Evolutionary conservation across 2,113 vertebrate species (phyloP).

Genomic region (Rhinolophus sinicus): DNA sequence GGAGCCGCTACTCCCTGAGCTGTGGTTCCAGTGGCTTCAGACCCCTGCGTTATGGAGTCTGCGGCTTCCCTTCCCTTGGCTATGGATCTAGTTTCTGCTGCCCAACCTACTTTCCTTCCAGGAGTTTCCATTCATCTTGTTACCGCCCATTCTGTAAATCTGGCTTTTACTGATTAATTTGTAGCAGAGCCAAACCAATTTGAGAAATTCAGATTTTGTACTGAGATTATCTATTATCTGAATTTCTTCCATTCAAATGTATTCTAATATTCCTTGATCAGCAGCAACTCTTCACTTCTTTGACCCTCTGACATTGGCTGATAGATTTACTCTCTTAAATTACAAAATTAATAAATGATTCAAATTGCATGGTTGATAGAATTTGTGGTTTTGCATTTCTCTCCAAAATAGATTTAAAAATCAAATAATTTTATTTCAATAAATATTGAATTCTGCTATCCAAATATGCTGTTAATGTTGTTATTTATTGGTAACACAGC

Average conservation of each 20-base stretch:
- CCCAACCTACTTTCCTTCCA: background rate
- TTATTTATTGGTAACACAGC: background rate
- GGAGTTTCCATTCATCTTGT: background rate
- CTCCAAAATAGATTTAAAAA: background rate
- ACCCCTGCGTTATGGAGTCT: background rate
- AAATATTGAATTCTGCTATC: constrained; percentile 40
- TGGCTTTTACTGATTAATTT: background rate
- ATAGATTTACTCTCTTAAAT: background rate
- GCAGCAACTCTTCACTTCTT: background rate
- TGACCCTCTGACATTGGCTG: background rate
- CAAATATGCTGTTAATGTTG: background rate
- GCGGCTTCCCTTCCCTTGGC: background rate
- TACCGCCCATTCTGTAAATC: background rate
- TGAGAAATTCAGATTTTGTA: background rate
- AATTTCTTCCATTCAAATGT: background rate
- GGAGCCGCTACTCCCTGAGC: background rate
- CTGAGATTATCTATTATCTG: background rate
- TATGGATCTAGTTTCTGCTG: background rate
- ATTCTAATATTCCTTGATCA: background rate
- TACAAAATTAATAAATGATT: background rate
- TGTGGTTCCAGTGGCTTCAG: background rate
- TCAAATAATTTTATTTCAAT: constrained; percentile 54
- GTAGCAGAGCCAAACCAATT: background rate
- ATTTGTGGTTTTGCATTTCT: background rate
- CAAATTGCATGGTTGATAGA: background rate